Evolutionary conservation across 2,113 vertebrate genomes (phyloP).

Genomic region (Rutilus rutilus): DNA sequence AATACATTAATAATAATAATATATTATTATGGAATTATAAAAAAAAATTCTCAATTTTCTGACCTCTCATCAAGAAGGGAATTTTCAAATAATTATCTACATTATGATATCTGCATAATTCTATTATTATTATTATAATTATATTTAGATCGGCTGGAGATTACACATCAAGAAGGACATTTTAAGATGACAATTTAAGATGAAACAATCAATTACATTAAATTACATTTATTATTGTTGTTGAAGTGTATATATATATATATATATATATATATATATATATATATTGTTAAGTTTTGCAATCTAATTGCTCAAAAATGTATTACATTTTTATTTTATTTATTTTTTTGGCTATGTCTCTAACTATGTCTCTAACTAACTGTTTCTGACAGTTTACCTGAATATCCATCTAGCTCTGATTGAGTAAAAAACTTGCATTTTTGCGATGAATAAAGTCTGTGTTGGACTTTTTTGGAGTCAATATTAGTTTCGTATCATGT

Average conservation of each 20-base stretch:
- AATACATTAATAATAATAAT: neutral
- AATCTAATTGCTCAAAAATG: too few species aligned
- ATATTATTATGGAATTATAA: neutral
- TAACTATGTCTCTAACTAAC: neutral
- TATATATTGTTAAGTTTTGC: too few species aligned
- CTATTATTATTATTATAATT: neutral
- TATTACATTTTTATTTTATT: neutral
- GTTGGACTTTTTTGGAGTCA: constrained; percentile 8
- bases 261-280: too few species aligned
- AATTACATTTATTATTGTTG: too few species aligned
- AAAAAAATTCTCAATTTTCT: neutral
- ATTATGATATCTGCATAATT: neutral
- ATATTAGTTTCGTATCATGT: neutral
- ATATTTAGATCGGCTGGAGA: neutral
- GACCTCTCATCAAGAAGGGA: neutral
- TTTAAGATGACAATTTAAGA: too few species aligned
- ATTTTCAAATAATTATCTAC: neutral
- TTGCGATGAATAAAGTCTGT: neutral
- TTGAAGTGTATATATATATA: too few species aligned
- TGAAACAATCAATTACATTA: too few species aligned
- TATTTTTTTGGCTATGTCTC: neutral
- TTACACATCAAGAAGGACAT: neutral
- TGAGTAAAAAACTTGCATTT: neutral
- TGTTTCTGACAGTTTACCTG: neutral
- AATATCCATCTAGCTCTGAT: neutral